Evolutionary conservation across 2,888 invertebrate species (phyloP).

Genomic region (Cephus sareptanus): DNA sequence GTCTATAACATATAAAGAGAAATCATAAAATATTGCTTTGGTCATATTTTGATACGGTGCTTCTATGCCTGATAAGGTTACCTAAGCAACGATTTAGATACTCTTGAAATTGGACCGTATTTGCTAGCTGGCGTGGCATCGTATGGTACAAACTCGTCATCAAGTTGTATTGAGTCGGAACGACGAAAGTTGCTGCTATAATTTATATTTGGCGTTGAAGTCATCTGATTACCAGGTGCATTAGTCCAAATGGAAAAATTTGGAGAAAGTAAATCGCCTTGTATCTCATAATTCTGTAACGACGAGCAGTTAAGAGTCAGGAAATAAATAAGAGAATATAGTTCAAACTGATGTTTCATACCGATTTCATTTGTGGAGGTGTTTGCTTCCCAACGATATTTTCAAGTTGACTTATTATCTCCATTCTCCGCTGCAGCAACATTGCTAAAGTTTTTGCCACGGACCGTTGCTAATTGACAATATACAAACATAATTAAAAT

Average conservation of each 20-base stretch:
- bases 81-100: slow-evolving; percentile 59
- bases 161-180: slow-evolving; percentile 70
- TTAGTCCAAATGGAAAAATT: slow-evolving; percentile 63
- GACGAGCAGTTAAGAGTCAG: background rate
- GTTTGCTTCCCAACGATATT: slow-evolving; percentile 70
- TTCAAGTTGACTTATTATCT: slow-evolving; percentile 72
- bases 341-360: slow-evolving; percentile 23
- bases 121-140: slow-evolving; percentile 75
- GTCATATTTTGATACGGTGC: background rate
- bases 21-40: background rate
- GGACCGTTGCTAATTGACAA: slow-evolving; percentile 54
- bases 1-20: slow-evolving; percentile 30
- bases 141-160: slow-evolving; percentile 77
- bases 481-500: slow-evolving; percentile 1
- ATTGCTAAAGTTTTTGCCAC: slow-evolving; percentile 70
- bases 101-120: slow-evolving; percentile 75
- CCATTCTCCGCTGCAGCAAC: slow-evolving; percentile 72
- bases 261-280: slow-evolving; percentile 48
- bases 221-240: slow-evolving; percentile 46
- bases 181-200: slow-evolving; percentile 64
- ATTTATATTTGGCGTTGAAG: slow-evolving; percentile 49
- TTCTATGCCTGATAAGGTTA: slow-evolving; percentile 18
- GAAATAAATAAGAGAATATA: background rate
- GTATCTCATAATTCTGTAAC: slow-evolving; percentile 51
- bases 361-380: slow-evolving; percentile 55